Base-by-base conservation (phyloP, 2,797 vertebrate genomes). In the Sebastes minor region DNA sequence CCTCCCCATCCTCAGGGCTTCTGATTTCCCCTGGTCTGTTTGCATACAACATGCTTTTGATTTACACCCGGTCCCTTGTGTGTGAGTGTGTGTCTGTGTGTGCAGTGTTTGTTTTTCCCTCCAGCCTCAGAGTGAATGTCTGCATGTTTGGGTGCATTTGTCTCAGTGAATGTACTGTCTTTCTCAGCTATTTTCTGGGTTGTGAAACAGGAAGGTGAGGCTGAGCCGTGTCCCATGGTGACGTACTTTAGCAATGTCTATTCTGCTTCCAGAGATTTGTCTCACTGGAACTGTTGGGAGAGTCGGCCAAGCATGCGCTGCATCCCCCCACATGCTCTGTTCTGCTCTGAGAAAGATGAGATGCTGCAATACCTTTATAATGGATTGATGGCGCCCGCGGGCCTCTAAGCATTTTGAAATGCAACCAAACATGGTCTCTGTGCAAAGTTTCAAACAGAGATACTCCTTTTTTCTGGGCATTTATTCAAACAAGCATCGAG, bases 151-250 rank as follows among this genome's bases (percentile, higher is more conserved):
- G 72, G 60, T 86, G 79, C 69, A 42, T 86, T 80, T 85, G 67
- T 78, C 55, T 84, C 25, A 80, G 67, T 61, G 66, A 75, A 78
- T 72, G 76, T 77, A 52, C 46, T 57, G 8, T 68, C 32, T 80
- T 87, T 91, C 78, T 82, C 69, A 78, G 81, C 8, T 74, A 56
- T 76, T 79, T 79, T 83, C 32, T 64, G 3, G 28, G 81, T 91
- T 90, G 88, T 84, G 89, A 90, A 93, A 91, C 85, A 91, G 83
- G 89, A 90, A 87, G 88, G 85, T 87, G 78, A 91, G 85, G 20
- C 82, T 23, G 66, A 82, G 10, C 57, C 23, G 14, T 18, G 65
- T 92, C 87, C 78, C 88, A 70, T 49, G 84, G 90, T 82, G 81
- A 86, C 52, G 3, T 71, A 22, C 76, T 90, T 80, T 71, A 87